Evolutionary conservation across 2,888 invertebrate genomes (phyloP).

Genomic region (Apocheima hispidaria): DNA sequence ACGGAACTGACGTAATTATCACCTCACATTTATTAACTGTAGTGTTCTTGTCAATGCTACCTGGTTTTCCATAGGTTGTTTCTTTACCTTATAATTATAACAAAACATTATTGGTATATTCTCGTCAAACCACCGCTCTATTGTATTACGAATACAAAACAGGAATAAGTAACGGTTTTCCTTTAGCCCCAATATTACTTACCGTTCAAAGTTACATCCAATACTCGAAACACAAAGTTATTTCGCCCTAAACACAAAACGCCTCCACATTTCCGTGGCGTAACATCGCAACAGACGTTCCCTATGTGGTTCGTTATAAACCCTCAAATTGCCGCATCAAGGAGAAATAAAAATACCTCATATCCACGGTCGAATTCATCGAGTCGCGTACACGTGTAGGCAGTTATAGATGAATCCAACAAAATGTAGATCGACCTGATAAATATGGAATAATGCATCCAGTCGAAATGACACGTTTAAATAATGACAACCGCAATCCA

Average conservation of each 20-base stretch:
- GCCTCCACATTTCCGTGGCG: conserved; percentile 45
- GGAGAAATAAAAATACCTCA: conserved; percentile 60
- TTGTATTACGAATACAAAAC: neutral
- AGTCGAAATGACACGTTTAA: conserved; percentile 17
- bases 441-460: conserved; percentile 21
- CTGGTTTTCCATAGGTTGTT: no score
- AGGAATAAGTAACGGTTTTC: conserved; percentile 7
- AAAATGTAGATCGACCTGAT: conserved; percentile 19
- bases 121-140: neutral
- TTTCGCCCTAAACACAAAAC: conserved; percentile 57
- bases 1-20: neutral
- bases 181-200: conserved; percentile 18
- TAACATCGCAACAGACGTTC: conserved; percentile 50
- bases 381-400: conserved; percentile 48
- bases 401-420: conserved; percentile 26
- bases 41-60: neutral
- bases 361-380: conserved; percentile 53
- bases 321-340: conserved; percentile 62
- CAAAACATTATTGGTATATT: no score
- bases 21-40: neutral
- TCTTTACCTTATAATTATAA: no score
- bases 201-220: conserved; percentile 41
- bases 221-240: conserved; percentile 50
- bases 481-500: conserved; percentile 24
- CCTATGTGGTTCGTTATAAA: conserved; percentile 66